Evolutionary conservation across 2,113 vertebrate genomes (phyloP), one percentile per base, ranked within the genome.

Genomic region (Seriola dumerili): DNA sequence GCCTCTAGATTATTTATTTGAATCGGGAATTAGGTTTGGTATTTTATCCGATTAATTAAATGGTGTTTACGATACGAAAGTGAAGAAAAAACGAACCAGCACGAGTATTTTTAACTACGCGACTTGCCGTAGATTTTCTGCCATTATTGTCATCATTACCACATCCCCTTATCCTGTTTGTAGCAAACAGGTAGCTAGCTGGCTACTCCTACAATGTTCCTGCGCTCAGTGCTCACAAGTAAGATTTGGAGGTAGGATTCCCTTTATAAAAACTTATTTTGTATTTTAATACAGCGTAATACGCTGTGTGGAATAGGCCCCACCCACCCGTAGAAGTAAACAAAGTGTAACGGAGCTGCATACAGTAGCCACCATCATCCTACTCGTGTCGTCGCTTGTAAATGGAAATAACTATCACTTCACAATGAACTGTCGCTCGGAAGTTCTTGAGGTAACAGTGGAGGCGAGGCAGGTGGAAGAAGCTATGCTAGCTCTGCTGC

Each of bases 401-500:
- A 71, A 84, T 86, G 72, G 70, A 78, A 85, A 87, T 14, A 89
- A 40, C 14, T 40, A 0, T 17, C 1, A 42, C 57, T 65, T 67
- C 34, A 21, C 72, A 70, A 99, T 99, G 98, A 99, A 99, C 92
- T 99, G 98, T 82, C 97, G 98, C 2, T 97, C 98, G 0, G 98
- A 99, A 83, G 96, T 98, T 76, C 95, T 99, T 78, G 98, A 99
- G 91, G 96, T 99, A 78, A 97, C 98, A 0, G 97, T 99, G 88
- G 98, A 99, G 93, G 96, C 95, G 1, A 95, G 98, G 77, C 98
- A 99, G 95, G 97, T 99, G 65, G 98, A 99, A 74, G 98, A 99
- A 81, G 96, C 98, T 13, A 96, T 98, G 95, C 85, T 99, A 85
- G 96, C 97, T 0, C 81, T 99, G 83, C 88, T 99, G 46, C 98